Percentiles rank a stretch among this genome's conserved stretches.
phyloP scores from a whole-genome alignment of 2,113 vertebrate genomes.

The Tiliqua scincoides region DNA sequence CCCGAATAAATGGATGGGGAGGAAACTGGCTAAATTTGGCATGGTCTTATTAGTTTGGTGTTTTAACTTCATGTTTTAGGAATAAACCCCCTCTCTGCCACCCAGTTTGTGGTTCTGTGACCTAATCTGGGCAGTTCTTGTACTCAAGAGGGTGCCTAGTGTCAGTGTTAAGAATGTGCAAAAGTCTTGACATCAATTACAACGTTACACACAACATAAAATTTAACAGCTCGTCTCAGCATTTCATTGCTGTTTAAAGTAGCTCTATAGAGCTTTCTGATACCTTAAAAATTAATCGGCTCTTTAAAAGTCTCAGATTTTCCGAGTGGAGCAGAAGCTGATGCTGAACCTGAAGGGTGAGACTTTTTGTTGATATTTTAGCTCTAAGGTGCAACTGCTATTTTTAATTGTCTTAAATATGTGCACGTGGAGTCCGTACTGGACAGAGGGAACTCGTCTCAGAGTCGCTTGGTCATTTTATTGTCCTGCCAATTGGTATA shows the following conservation, averaged over 20 bases:
- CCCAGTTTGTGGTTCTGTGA: conserved; percentile 70
- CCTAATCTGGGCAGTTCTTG: conserved; percentile 62
- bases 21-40: conserved; percentile 72
- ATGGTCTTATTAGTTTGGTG: conserved; percentile 72
- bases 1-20: conserved; percentile 71
- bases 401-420: neutral
- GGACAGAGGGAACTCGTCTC: neutral
- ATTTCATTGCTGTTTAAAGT: conserved; percentile 81
- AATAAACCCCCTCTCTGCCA: conserved; percentile 70
- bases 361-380: conserved; percentile 45
- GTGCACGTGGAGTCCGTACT: neutral
- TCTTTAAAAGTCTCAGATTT: conserved; percentile 63
- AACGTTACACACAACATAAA: conserved; percentile 88
- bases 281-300: conserved; percentile 77
- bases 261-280: conserved; percentile 69
- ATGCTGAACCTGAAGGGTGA: conserved; percentile 20
- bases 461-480: neutral
- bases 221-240: conserved; percentile 81
- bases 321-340: conserved; percentile 42
- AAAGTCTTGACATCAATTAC: conserved; percentile 85
- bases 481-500: neutral
- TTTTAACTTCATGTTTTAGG: conserved; percentile 68
- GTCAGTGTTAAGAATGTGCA: conserved; percentile 76
- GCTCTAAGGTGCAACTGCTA: conserved; percentile 21
- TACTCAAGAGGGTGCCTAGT: conserved; percentile 73